phyloP scores from a whole-genome alignment of 2,888 invertebrate genomes.

The Athrips mouffetella region DNA sequence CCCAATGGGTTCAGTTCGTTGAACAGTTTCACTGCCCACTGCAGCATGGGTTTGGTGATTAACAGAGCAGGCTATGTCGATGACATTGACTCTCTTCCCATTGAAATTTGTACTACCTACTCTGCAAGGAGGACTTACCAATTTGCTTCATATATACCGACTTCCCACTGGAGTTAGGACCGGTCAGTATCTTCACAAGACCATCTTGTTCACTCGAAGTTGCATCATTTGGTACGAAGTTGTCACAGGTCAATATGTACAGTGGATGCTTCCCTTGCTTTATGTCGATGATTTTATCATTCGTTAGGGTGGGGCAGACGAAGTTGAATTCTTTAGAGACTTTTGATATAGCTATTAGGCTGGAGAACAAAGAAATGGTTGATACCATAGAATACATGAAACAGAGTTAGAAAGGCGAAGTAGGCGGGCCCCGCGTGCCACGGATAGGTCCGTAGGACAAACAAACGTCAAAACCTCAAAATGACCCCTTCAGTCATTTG shows the following conservation, averaged over 20 bases:
- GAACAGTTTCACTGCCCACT: too few relatives aligned
- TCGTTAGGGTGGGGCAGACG: conserved; percentile 80
- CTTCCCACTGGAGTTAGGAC: conserved; percentile 95
- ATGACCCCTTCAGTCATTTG: too few relatives aligned
- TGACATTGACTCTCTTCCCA: too few relatives aligned
- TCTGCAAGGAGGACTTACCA: conserved; percentile 40
- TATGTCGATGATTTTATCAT: conserved; percentile 78
- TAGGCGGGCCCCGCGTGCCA: too few relatives aligned
- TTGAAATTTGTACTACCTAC: neutral
- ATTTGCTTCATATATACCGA: conserved; percentile 93
- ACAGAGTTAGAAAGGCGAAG: neutral
- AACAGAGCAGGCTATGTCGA: too few relatives aligned
- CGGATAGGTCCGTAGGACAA: too few relatives aligned
- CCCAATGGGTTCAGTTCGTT: too few relatives aligned
- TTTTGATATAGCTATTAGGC: conserved; percentile 82
- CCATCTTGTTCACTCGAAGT: conserved; percentile 75
- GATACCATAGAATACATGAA: neutral
- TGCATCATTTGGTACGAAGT: conserved; percentile 86
- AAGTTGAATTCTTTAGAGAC: conserved; percentile 83
- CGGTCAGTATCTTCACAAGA: conserved; percentile 88
- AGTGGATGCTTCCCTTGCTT: conserved; percentile 87
- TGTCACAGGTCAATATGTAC: conserved; percentile 80
- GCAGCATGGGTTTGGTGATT: too few relatives aligned
- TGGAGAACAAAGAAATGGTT: conserved; percentile 36
- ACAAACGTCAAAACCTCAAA: too few relatives aligned